A percentile compares a stretch with the other conserved stretches of the same genome.
phyloP scores from a whole-genome alignment of 2,797 vertebrate genomes.

The Lemur catta region DNA sequence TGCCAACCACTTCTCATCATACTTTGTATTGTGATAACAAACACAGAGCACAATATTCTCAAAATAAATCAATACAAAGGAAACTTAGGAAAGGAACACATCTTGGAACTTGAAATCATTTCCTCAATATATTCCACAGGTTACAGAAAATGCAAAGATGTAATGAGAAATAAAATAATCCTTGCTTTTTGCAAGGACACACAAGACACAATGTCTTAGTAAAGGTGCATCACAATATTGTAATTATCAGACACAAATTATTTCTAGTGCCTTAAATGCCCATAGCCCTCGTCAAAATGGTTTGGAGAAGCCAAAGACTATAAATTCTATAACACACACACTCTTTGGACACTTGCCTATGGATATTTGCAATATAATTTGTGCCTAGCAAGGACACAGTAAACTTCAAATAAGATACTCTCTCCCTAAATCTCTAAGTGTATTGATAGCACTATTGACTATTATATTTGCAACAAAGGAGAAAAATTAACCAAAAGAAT shows the following conservation, averaged over 20 bases:
- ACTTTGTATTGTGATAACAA: background rate
- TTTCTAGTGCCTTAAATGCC: constrained; percentile 4
- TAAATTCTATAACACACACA: background rate
- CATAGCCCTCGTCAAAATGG: background rate
- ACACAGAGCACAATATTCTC: background rate
- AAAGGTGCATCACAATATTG: background rate
- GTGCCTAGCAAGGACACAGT: constrained; percentile 20
- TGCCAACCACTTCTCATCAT: background rate
- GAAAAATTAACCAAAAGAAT: constrained; percentile 25
- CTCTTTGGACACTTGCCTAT: background rate
- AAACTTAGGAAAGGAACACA: background rate
- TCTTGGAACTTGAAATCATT: background rate
- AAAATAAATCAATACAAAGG: background rate
- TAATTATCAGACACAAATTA: constrained; percentile 10
- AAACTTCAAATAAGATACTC: background rate
- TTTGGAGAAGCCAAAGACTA: background rate
- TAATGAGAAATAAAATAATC: background rate
- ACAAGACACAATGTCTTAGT: background rate
- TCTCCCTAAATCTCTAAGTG: constrained; percentile 17
- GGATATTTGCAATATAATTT: background rate
- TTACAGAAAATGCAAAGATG: background rate
- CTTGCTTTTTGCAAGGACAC: background rate
- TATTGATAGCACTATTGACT: background rate
- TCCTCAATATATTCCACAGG: background rate
- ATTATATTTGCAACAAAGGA: constrained; percentile 3